phyloP scores from a whole-genome alignment of 2,113 vertebrate genomes.

The Illadopsis cleaveri region DNA sequence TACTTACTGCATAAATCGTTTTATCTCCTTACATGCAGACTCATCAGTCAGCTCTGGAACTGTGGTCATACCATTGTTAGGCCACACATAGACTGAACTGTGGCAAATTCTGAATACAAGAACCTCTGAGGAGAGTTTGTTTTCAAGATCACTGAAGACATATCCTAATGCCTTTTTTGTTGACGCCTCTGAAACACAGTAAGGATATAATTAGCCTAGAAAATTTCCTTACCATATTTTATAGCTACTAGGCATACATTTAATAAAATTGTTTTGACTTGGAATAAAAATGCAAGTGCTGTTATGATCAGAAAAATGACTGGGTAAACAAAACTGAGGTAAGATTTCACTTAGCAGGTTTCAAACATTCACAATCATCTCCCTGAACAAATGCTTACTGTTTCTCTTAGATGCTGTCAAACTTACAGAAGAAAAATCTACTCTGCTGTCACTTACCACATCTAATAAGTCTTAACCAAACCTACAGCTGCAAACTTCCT shows the following conservation, averaged over 20 bases:
- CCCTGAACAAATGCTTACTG: background rate
- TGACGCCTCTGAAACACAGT: conserved; percentile 73
- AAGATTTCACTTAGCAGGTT: background rate
- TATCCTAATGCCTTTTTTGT: conserved; percentile 77
- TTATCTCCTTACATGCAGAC: conserved; percentile 79
- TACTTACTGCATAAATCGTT: conserved; percentile 83
- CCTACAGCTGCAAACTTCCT: background rate
- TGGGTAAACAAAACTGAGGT: background rate
- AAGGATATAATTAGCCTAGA: background rate
- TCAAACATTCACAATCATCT: background rate
- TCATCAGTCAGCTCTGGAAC: conserved; percentile 75
- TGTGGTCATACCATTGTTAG: conserved; percentile 75
- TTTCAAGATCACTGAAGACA: conserved; percentile 79
- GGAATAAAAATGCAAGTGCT: background rate
- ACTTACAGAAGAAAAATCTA: background rate
- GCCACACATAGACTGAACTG: conserved; percentile 88
- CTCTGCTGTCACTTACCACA: background rate
- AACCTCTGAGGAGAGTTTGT: conserved; percentile 82
- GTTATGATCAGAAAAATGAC: background rate
- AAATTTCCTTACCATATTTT: background rate
- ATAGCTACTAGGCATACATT: background rate
- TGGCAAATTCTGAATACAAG: conserved; percentile 82
- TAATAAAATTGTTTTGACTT: background rate
- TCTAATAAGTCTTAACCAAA: background rate
- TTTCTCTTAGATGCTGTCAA: background rate